Evolutionary conservation across 2,797 vertebrate species (phyloP).

Genomic region (Brotula barbata): DNA sequence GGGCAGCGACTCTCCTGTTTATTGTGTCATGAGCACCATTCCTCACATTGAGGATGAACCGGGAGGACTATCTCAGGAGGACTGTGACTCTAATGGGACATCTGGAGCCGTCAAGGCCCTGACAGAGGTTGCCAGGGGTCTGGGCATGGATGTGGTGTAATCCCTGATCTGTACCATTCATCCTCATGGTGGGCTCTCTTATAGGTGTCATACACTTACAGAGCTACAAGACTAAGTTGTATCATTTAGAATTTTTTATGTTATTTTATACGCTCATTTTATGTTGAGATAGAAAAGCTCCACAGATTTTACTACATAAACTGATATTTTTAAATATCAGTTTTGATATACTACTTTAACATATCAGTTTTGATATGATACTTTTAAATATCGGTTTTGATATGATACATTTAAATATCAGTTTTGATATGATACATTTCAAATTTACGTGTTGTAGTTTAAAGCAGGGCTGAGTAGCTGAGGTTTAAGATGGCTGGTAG

Average conservation of each 20-base stretch:
- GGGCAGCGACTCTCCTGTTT: slow-evolving; percentile 71
- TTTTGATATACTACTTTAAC: too few species aligned
- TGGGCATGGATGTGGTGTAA: slow-evolving; percentile 85
- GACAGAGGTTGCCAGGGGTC: slow-evolving; percentile 80
- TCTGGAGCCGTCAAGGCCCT: slow-evolving; percentile 79
- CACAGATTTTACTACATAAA: background rate
- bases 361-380: too few species aligned
- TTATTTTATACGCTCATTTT: too few species aligned
- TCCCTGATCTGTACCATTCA: background rate
- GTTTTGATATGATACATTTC: background rate
- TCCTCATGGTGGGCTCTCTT: background rate
- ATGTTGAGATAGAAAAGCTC: too few species aligned
- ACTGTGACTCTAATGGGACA: slow-evolving; percentile 47
- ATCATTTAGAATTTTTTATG: background rate
- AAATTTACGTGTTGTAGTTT: too few species aligned
- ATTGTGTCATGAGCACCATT: slow-evolving; percentile 79
- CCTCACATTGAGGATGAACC: slow-evolving; percentile 72
- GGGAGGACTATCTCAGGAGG: slow-evolving; percentile 50
- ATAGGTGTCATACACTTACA: slow-evolving; percentile 6
- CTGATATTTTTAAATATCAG: background rate
- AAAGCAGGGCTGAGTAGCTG: too few species aligned
- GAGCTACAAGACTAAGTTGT: background rate
- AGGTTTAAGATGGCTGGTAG: too few species aligned
- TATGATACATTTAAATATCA: background rate
- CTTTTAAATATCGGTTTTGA: too few species aligned